These are phyloP conservation scores for Subanguina moxae DNA, from an alignment of 1,140 invertebrate species.

Conservation along the genomic window DNA sequence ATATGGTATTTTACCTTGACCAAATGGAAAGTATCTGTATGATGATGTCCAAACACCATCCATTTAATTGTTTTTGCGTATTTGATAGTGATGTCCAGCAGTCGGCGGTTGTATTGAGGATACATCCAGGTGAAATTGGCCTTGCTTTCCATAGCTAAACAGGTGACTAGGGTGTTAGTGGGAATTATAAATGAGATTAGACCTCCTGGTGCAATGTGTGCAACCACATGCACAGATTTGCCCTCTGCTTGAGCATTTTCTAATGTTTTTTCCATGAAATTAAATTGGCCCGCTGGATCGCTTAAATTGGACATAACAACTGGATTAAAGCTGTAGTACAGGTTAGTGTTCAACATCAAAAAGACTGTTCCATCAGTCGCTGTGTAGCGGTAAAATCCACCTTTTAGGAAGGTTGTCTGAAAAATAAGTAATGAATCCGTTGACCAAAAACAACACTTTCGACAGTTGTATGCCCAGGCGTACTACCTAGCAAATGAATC, in stretches of 20 bases:
- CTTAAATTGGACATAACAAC: constrained; percentile 32
- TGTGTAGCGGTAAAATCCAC: constrained; percentile 46
- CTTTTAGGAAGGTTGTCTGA: constrained; percentile 46
- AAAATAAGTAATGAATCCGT: not conserved
- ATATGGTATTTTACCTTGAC: constrained; percentile 29
- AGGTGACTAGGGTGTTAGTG: not conserved
- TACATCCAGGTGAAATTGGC: constrained; percentile 35
- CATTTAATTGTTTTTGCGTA: constrained; percentile 44
- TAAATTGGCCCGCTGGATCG: constrained; percentile 52
- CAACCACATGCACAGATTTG: constrained; percentile 44
- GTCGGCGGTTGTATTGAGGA: constrained; percentile 47
- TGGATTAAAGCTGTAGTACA: constrained; percentile 48
- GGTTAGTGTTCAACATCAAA: constrained; percentile 54
- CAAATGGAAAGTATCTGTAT: constrained; percentile 54
- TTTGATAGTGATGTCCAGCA: constrained; percentile 41
- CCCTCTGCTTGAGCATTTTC: constrained; percentile 25
- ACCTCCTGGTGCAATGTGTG: constrained; percentile 55
- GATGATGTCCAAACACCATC: constrained; percentile 57
- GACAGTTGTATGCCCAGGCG: too few species aligned
- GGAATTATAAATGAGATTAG: too few species aligned
- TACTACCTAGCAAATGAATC: too few species aligned
- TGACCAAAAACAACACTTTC: too few species aligned
- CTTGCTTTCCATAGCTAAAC: constrained; percentile 43
- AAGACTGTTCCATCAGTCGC: constrained; percentile 25
- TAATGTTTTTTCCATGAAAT: constrained; percentile 48